A percentile compares a stretch with the other conserved stretches of the same genome.
phyloP scores from a whole-genome alignment of 2,888 invertebrate genomes.

The Synergus japonicus region DNA sequence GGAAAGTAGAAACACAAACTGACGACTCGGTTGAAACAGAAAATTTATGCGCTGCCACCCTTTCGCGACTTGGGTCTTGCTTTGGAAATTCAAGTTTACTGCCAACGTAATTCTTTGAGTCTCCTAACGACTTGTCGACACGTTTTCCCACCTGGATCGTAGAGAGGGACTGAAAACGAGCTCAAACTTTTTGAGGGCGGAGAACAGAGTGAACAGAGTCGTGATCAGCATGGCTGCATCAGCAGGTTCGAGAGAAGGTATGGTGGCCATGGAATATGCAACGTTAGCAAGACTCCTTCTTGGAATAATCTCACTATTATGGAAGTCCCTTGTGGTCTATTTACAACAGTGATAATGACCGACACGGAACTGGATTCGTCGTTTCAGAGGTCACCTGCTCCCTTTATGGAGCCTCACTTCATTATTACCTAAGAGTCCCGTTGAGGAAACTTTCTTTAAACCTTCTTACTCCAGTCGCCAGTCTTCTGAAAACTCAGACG shows the following conservation, averaged over 20 bases:
- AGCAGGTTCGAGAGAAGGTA: slow-evolving; percentile 47
- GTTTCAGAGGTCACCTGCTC: slow-evolving; percentile 39
- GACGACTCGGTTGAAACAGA: slow-evolving; percentile 31
- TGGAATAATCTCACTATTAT: slow-evolving; percentile 56
- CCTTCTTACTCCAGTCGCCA: background rate
- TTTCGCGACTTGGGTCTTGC: slow-evolving; percentile 35
- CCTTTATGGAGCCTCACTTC: slow-evolving; percentile 46
- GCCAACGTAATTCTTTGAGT: slow-evolving; percentile 44
- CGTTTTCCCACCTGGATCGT: slow-evolving; percentile 44
- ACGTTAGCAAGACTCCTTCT: slow-evolving; percentile 44
- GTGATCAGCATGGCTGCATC: slow-evolving; percentile 55
- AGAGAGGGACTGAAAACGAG: slow-evolving; percentile 44
- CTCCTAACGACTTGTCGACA: slow-evolving; percentile 39
- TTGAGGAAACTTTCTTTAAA: background rate
- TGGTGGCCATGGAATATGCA: slow-evolving; percentile 48
- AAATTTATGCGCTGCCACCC: slow-evolving; percentile 36
- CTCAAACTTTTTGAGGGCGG: slow-evolving; percentile 51
- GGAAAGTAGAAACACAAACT: slow-evolving; percentile 29
- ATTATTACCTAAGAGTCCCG: slow-evolving; percentile 10
- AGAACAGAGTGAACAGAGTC: slow-evolving; percentile 54
- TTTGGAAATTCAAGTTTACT: slow-evolving; percentile 43
- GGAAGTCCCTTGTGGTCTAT: slow-evolving; percentile 52
- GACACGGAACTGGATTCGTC: slow-evolving; percentile 44
- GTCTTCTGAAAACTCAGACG: background rate
- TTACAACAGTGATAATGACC: slow-evolving; percentile 53